Percentiles rank a stretch among this genome's conserved stretches.
Evolutionary conservation across 2,888 invertebrate genomes (phyloP).

Genomic region (Noctua janthe): DNA sequence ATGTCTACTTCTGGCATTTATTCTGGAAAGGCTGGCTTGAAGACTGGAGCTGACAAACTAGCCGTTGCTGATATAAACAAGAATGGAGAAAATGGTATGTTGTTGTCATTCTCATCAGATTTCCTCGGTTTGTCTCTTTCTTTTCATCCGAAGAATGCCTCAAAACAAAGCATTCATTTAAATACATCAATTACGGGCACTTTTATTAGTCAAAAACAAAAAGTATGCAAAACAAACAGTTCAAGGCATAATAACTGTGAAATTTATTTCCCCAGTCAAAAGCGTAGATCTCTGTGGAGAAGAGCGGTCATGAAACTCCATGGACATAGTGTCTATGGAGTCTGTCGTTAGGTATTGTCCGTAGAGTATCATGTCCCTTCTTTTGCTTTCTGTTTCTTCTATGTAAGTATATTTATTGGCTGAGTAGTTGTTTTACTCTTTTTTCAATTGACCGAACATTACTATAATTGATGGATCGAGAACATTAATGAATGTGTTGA

Average conservation of each 20-base stretch:
- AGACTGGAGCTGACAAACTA: conserved; percentile 54
- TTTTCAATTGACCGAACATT: conserved; percentile 6
- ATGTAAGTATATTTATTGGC: neutral
- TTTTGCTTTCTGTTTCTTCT: neutral
- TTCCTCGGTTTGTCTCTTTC: neutral
- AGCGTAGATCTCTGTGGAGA: neutral
- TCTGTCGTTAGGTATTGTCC: neutral
- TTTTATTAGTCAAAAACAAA: neutral
- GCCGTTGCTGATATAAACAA: conserved; percentile 73
- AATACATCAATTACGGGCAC: neutral
- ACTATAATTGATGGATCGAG: neutral
- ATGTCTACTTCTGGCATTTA: conserved; percentile 74
- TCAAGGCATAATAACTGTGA: neutral
- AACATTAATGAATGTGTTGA: conserved; percentile 11
- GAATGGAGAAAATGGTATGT: conserved; percentile 70
- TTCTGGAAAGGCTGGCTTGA: conserved; percentile 67
- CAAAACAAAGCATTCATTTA: neutral
- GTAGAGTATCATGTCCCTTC: neutral
- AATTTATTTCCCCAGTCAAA: neutral
- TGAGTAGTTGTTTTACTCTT: neutral
- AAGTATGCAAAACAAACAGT: too few relatives aligned
- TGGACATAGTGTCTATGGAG: neutral
- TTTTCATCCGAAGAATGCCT: neutral
- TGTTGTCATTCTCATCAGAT: neutral
- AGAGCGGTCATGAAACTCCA: neutral